A percentile compares a stretch with the other conserved stretches of the same genome.
These are phyloP conservation scores for Scylla paramamosain DNA, from an alignment of 1,140 invertebrate species.

Conservation along the genomic window DNA sequence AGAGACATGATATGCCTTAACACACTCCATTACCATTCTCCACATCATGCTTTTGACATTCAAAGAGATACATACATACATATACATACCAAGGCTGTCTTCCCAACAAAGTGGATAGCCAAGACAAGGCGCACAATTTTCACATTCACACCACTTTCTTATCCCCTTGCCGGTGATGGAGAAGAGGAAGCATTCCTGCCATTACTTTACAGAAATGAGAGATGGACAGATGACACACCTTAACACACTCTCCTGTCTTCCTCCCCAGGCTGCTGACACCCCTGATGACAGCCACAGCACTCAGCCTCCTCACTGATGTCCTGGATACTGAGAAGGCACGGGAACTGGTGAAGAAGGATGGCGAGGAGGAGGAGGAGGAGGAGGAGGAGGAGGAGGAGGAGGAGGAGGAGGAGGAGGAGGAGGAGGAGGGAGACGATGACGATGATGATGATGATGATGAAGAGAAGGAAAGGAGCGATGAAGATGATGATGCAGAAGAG, in stretches of 20 bases:
- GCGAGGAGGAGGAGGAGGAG: not conserved
- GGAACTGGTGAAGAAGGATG: not conserved
- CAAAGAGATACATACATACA: too few species aligned
- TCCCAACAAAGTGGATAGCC: too few species aligned
- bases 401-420: not conserved
- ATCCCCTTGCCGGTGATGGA: too few species aligned
- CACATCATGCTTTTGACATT: too few species aligned
- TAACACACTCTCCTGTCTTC: not conserved
- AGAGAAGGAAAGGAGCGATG: not conserved
- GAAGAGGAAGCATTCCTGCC: too few species aligned
- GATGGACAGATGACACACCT: too few species aligned
- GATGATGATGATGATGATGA: not conserved
- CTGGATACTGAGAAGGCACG: slow-evolving; percentile 27
- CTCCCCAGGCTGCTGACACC: slow-evolving; percentile 36
- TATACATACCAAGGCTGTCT: too few species aligned
- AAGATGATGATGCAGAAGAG: not conserved
- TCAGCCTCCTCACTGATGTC: slow-evolving; percentile 51
- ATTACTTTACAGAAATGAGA: too few species aligned
- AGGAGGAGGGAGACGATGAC: not conserved
- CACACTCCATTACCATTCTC: too few species aligned
- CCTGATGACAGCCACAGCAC: slow-evolving; percentile 25
- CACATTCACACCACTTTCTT: too few species aligned
- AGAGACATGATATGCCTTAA: too few species aligned
- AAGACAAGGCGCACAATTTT: too few species aligned
- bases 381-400: not conserved